Conservation (phyloP, 2,797 vertebrate species). For the Dendrocincla fuliginosa region DNA sequence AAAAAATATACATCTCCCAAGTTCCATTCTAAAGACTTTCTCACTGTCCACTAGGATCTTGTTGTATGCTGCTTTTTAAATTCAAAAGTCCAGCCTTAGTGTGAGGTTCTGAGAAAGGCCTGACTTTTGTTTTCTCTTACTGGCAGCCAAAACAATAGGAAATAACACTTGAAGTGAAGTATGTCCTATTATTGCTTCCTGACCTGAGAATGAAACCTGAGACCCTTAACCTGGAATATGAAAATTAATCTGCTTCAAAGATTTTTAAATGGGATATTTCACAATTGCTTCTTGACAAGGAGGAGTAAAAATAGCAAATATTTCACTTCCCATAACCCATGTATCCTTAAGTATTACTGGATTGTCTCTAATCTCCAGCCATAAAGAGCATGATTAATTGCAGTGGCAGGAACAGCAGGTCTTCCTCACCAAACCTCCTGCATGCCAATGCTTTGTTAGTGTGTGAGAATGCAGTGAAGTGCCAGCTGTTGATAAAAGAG, state of each 20-base stretch:
- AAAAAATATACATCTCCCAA: neutral
- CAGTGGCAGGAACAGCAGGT: neutral
- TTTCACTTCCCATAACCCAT: neutral
- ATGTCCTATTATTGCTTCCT: neutral
- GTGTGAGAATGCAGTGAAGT: neutral
- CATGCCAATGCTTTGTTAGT: neutral
- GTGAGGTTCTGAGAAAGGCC: neutral
- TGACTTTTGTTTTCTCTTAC: neutral
- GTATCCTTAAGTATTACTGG: neutral
- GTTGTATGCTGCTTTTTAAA: neutral
- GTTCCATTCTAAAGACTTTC: neutral
- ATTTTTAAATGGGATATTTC: neutral
- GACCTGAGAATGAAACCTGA: neutral
- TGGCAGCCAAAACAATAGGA: neutral
- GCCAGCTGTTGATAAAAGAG: conserved; percentile 8
- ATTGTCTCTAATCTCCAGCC: neutral
- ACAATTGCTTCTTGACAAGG: neutral
- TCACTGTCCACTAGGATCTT: neutral
- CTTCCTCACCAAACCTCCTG: conserved; percentile 6
- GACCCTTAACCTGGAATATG: neutral
- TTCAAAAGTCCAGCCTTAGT: neutral
- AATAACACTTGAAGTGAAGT: neutral
- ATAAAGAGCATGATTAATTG: neutral
- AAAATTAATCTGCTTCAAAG: neutral
- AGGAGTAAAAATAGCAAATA: neutral